Conservation (phyloP, 37 sponge, comb jelly and placozoan genomes). For the Amphimedon queenslandica region DNA sequence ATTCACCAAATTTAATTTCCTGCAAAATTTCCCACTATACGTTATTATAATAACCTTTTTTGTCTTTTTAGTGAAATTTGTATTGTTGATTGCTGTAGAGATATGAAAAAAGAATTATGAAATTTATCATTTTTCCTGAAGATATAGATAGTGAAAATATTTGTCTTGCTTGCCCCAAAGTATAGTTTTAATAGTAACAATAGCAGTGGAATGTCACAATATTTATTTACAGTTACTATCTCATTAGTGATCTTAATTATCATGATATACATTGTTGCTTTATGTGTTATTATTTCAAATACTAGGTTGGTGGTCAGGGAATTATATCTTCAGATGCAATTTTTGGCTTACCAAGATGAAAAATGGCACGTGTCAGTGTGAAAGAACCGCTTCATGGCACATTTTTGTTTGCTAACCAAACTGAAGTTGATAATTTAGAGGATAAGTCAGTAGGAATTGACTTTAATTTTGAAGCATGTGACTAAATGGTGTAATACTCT, state of each 20-base stretch:
- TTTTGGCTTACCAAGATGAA: slow-evolving; percentile 18
- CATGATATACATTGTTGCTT: not conserved
- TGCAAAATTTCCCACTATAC: no score
- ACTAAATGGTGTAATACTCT: no score
- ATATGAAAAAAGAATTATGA: slow-evolving; percentile 8
- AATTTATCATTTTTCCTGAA: not conserved
- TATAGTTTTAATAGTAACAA: no score
- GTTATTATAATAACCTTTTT: no score
- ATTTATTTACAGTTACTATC: no score
- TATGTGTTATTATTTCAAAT: not conserved
- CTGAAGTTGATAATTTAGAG: not conserved
- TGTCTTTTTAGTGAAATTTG: no score
- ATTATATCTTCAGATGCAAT: slow-evolving; percentile 15
- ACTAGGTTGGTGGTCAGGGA: not conserved
- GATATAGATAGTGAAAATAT: slow-evolving; percentile 4
- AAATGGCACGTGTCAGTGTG: not conserved
- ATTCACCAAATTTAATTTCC: no score
- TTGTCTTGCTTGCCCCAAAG: slow-evolving; percentile 19
- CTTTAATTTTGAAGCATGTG: no score
- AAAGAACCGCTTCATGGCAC: slow-evolving; percentile 3
- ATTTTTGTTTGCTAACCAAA: slow-evolving; percentile 10
- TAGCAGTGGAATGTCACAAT: no score
- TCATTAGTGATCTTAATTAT: no score
- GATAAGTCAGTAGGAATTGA: no score
- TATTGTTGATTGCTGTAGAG: no score